phyloP scores from a whole-genome alignment of 1,140 invertebrate genomes.

The Trialeurodes vaporariorum region DNA sequence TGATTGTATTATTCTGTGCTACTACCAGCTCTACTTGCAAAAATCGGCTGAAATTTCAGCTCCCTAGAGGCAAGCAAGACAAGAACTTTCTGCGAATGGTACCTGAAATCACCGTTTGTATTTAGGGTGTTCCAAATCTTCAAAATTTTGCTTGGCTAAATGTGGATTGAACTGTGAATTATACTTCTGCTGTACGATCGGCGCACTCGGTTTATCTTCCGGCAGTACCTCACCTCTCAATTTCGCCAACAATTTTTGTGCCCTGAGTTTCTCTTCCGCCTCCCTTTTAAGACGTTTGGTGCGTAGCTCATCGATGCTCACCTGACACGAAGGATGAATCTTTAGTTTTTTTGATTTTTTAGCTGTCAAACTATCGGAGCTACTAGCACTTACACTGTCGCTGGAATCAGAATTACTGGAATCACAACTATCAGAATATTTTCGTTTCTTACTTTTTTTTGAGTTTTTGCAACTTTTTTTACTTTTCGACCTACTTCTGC shows the following conservation, averaged over 20 bases:
- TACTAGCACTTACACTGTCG: background rate
- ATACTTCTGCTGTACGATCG: conserved; percentile 55
- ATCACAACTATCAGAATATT: conserved; percentile 11
- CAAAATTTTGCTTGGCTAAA: conserved; percentile 63
- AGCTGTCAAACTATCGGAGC: background rate
- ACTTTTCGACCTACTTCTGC: no score
- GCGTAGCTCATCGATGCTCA: conserved; percentile 58
- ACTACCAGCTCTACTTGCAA: no score
- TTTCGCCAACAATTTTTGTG: conserved; percentile 55
- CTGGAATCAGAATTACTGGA: background rate
- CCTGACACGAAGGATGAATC: conserved; percentile 1
- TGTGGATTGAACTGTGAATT: conserved; percentile 90
- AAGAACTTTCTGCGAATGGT: no score
- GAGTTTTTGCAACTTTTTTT: conserved; percentile 11
- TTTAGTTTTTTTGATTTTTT: background rate
- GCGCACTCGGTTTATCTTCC: conserved; percentile 25
- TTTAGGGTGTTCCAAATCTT: no score
- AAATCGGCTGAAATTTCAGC: no score
- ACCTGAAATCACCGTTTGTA: no score
- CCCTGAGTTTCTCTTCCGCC: conserved; percentile 54
- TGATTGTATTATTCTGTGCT: no score
- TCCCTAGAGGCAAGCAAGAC: no score
- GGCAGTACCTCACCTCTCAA: conserved; percentile 39
- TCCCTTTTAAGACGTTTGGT: conserved; percentile 69
- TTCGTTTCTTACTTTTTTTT: conserved; percentile 12